Conservation (phyloP, 2,113 vertebrate species). For the Plecturocebus donacophilus region DNA sequence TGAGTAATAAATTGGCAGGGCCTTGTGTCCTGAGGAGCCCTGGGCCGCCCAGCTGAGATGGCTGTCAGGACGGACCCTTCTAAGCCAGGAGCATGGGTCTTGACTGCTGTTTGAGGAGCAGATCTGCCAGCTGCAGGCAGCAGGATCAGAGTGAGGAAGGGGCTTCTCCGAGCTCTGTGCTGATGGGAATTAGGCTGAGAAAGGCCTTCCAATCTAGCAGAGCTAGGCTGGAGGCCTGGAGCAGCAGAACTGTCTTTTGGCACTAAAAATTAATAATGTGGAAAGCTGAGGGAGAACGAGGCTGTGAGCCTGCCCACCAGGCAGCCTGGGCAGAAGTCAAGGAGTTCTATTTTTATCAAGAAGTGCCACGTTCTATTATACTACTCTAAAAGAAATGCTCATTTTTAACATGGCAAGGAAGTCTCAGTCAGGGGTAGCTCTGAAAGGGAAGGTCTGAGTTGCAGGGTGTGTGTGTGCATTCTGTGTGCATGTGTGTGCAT, state of each 20-base stretch:
- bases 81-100: not conserved
- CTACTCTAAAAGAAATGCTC: constrained; percentile 66
- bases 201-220: not conserved
- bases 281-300: constrained; percentile 33
- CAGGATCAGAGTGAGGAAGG: not conserved
- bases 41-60: accelerated
- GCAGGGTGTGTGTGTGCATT: not conserved
- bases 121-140: not conserved
- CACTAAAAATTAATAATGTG: not conserved
- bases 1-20: not conserved
- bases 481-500: accelerated
- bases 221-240: not conserved
- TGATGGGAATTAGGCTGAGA: not conserved
- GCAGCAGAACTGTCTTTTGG: constrained; percentile 26
- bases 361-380: constrained; percentile 76
- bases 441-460: not conserved
- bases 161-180: accelerated
- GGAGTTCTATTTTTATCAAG: constrained; percentile 82
- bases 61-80: not conserved
- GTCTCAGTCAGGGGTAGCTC: not conserved
- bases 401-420: not conserved
- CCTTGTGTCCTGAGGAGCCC: not conserved
- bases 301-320: constrained; percentile 73
- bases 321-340: constrained; percentile 75
- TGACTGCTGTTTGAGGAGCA: not conserved